Base-by-base conservation (phyloP, 2,888 invertebrate genomes). In the Leptopilina drosophilae region DNA sequence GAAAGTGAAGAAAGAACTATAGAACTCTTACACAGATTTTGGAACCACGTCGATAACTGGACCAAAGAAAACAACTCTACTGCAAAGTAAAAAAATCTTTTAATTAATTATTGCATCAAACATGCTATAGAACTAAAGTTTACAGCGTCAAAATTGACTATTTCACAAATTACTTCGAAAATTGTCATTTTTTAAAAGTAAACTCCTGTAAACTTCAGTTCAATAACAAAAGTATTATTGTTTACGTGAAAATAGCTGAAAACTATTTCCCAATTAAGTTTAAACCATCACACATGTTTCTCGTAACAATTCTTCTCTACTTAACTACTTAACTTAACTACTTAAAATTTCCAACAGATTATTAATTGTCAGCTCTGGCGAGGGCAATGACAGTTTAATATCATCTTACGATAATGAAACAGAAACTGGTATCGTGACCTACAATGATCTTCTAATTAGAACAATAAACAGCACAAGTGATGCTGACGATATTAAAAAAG, bases 371-470 rank as follows among this genome's bases (percentile, higher is more conserved):
- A 90, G 89, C 80, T 84, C 87, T 49, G 84, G 88, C 42, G 88
- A 87, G 49, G 78, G 85, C 11, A 83, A 87, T 49, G 80, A 85
- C 6, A 83, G 85, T 12, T 76, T 89, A 75, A 81, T 89, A 77
- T 78, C 84, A 5, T 90, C 90, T 78, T 91, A 91, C 81, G 90
- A 90, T 14, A 87, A 88, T 77, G 79, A 76, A n/a, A 85, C 88
- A 1, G 82, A 85, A 64, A 66, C 83, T 49, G 86, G 87, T 5
- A 82, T 89, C 40, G 77, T 84, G 11, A 90, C 90, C 1, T 86
- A 89, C 26, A 91, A 90, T 85, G 85, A 87, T 80, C 85, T 81
- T 53, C 87, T 91, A n/a, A 86, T 91, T n/a, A 84, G 79, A 7
- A 80, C 82, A 46, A 76, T 89, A 15, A 84, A 78, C 53, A 81